These are phyloP conservation scores for Esox masquinongy DNA, from an alignment of 2,797 vertebrate species.

Conservation along the genomic window DNA sequence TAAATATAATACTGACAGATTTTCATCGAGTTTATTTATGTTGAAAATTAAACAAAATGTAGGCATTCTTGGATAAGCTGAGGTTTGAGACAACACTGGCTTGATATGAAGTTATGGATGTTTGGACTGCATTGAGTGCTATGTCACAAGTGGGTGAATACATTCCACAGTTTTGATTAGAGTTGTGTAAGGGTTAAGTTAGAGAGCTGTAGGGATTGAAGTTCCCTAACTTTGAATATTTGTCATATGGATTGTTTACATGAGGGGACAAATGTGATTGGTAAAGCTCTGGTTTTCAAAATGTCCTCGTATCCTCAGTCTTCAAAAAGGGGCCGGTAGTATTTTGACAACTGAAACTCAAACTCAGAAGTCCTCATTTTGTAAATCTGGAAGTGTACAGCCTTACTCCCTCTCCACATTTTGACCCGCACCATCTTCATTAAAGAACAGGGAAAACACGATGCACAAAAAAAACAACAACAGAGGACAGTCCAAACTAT, in stretches of 20 bases:
- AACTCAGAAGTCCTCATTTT: background rate
- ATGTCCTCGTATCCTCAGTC: background rate
- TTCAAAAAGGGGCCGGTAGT: background rate
- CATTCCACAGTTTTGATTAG: constrained; percentile 59
- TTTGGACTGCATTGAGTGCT: constrained; percentile 19
- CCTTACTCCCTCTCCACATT: background rate
- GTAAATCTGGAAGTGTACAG: too few species aligned
- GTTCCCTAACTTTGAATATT: background rate
- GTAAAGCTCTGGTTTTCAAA: background rate
- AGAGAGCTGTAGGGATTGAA: constrained; percentile 18
- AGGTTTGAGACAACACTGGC: constrained; percentile 32
- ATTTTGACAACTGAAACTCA: background rate
- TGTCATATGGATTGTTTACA: background rate
- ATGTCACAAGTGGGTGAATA: constrained; percentile 47
- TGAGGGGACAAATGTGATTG: background rate
- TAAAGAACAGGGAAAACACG: background rate
- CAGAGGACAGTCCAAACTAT: constrained; percentile 29
- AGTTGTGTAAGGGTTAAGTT: constrained; percentile 37
- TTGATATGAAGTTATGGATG: constrained; percentile 1
- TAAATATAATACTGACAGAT: background rate
- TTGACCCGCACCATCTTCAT: background rate
- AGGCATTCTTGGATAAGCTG: constrained; percentile 55
- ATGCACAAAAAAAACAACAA: constrained; percentile 17
- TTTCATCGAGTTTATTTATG: constrained; percentile 51
- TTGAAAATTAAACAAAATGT: constrained; percentile 51